phyloP scores from a whole-genome alignment of 2,888 invertebrate species.

The Tenthredo scrophulariae region DNA sequence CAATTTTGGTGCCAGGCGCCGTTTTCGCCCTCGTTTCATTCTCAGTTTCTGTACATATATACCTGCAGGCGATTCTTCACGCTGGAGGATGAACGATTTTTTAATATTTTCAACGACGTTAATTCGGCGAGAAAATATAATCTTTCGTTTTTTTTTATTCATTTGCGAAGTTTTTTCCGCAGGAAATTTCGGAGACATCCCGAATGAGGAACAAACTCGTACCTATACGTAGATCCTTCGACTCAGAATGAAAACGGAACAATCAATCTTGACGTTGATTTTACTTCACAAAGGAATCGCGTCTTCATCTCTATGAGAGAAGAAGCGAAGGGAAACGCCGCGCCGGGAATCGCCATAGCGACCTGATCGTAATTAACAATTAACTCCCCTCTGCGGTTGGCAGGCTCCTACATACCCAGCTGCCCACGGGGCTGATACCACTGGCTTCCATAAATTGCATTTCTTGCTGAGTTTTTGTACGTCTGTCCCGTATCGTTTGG shows the following conservation, averaged over 20 bases:
- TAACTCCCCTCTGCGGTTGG: constrained; percentile 52
- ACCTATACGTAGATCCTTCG: neutral
- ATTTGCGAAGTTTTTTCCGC: too few species aligned
- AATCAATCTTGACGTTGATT: constrained; percentile 7
- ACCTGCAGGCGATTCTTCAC: neutral
- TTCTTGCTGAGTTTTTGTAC: constrained; percentile 49
- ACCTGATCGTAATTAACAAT: constrained; percentile 52
- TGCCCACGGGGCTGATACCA: constrained; percentile 41
- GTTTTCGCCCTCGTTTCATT: neutral
- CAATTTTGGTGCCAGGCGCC: constrained; percentile 42
- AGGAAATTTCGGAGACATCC: too few species aligned
- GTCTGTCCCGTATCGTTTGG: constrained; percentile 48
- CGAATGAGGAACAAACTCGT: too few species aligned
- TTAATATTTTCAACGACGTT: neutral
- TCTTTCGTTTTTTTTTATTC: neutral
- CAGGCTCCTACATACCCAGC: constrained; percentile 40
- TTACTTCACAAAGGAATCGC: neutral
- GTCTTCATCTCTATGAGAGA: neutral
- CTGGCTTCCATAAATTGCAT: constrained; percentile 48
- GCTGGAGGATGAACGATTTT: neutral
- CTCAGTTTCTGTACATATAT: neutral
- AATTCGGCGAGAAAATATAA: neutral
- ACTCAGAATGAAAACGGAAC: neutral
- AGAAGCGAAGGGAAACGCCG: neutral
- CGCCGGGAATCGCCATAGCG: neutral